These are phyloP conservation scores for Xylota sylvarum DNA, from an alignment of 2,888 invertebrate genomes.

Conservation along the genomic window DNA sequence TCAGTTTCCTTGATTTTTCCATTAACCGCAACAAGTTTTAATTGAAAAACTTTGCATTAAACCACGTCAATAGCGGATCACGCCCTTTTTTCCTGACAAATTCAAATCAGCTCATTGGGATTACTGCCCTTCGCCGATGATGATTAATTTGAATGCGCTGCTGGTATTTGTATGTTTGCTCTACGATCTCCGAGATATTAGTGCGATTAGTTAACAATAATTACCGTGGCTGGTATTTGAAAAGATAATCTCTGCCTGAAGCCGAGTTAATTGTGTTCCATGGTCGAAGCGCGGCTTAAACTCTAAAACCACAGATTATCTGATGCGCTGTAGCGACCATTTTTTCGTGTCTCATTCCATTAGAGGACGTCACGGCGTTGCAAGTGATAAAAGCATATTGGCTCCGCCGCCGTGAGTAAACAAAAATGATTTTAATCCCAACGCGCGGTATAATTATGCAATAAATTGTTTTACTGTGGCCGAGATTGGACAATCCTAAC, in stretches of 20 bases:
- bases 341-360: slow-evolving; percentile 40
- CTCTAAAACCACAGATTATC: background rate
- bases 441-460: slow-evolving; percentile 16
- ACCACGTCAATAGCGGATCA: background rate
- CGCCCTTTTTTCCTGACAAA: background rate
- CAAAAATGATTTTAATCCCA: slow-evolving; percentile 23
- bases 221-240: slow-evolving; percentile 22
- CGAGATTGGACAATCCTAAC: slow-evolving; percentile 44
- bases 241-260: slow-evolving; percentile 20
- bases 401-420: background rate
- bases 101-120: background rate
- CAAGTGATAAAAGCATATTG: slow-evolving; percentile 30
- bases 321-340: slow-evolving; percentile 35
- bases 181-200: slow-evolving; percentile 2
- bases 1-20: slow-evolving; percentile 1
- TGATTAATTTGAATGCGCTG: slow-evolving; percentile 8
- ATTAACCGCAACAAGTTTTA: background rate
- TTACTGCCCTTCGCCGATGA: slow-evolving; percentile 15
- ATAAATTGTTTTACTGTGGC: slow-evolving; percentile 35
- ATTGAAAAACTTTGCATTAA: background rate
- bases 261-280: slow-evolving; percentile 32
- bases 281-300: slow-evolving; percentile 17
- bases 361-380: slow-evolving; percentile 40
- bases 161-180: background rate
- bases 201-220: slow-evolving; percentile 19